Evolutionary conservation across 2,797 vertebrate species (phyloP).

Genomic region (Galago senegalensis): DNA sequence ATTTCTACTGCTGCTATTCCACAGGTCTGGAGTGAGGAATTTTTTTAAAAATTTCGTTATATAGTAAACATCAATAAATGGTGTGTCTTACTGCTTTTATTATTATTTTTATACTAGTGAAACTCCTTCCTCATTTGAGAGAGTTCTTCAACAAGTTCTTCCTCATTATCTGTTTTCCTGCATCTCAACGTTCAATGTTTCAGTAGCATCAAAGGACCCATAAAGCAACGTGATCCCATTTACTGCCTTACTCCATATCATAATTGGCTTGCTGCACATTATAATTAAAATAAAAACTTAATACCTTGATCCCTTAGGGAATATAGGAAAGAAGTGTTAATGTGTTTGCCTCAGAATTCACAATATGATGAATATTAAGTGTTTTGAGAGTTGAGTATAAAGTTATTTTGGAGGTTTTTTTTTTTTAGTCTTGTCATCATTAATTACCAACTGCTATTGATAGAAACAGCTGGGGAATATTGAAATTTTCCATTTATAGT

Average conservation of each 20-base stretch:
- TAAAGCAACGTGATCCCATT: slow-evolving; percentile 70
- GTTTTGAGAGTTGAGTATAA: slow-evolving; percentile 70
- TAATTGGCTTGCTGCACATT: slow-evolving; percentile 76
- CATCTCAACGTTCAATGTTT: slow-evolving; percentile 60
- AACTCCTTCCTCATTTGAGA: slow-evolving; percentile 26
- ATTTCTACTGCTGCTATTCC: background rate
- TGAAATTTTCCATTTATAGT: slow-evolving; percentile 77
- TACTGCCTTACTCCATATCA: slow-evolving; percentile 57
- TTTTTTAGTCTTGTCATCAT: slow-evolving; percentile 76
- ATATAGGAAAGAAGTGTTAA: slow-evolving; percentile 57
- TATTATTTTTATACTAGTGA: slow-evolving; percentile 19
- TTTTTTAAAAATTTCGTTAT: background rate
- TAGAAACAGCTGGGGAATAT: slow-evolving; percentile 76
- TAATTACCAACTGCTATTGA: slow-evolving; percentile 74
- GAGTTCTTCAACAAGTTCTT: slow-evolving; percentile 50
- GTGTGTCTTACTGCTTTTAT: slow-evolving; percentile 43
- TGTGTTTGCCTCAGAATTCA: slow-evolving; percentile 64
- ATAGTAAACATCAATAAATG: slow-evolving; percentile 6
- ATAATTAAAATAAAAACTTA: slow-evolving; percentile 83
- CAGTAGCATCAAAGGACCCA: slow-evolving; percentile 59
- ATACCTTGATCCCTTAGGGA: slow-evolving; percentile 68
- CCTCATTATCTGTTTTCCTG: slow-evolving; percentile 54
- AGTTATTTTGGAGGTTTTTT: slow-evolving; percentile 62
- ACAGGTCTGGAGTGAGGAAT: background rate
- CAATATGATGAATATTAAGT: slow-evolving; percentile 69